Conservation (phyloP, 2,113 vertebrate species). For the Petaurus breviceps region DNA sequence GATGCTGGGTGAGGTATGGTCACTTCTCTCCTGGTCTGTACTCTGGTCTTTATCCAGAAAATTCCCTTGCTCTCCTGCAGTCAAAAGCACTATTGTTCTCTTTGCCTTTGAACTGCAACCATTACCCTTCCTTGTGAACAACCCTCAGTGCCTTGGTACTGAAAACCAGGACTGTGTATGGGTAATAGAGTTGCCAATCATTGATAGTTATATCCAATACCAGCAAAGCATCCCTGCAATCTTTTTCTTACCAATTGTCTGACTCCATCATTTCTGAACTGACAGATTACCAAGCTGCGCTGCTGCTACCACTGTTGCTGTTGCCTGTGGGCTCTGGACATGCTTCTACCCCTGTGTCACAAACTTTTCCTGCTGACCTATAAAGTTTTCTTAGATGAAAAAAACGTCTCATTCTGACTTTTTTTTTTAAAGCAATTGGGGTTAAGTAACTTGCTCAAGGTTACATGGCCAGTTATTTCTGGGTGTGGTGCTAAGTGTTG, state of each 20-base stretch:
- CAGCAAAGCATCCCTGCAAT: not conserved
- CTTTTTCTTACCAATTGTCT: not conserved
- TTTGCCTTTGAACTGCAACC: not conserved
- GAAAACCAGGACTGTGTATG: not conserved
- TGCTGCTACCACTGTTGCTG: not conserved
- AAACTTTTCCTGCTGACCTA: not conserved
- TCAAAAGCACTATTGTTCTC: not conserved
- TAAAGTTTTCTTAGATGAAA: not conserved
- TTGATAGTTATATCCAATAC: not conserved
- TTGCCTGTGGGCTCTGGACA: not conserved
- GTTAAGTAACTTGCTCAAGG: too few species aligned
- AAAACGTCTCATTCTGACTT: not conserved
- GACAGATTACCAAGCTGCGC: not conserved
- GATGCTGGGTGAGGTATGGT: not conserved
- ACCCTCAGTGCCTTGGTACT: not conserved
- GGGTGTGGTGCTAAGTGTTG: too few species aligned
- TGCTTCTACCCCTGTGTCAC: not conserved
- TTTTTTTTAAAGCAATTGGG: too few species aligned
- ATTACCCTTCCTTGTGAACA: not conserved
- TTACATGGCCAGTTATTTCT: too few species aligned
- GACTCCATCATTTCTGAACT: not conserved
- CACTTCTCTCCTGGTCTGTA: not conserved
- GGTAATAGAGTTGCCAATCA: not conserved
- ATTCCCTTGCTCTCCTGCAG: not conserved
- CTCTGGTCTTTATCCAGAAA: not conserved